Evolutionary conservation across 1,140 invertebrate species (phyloP), one percentile per base, ranked within the genome.

Genomic region (Marisa cornuarietis): DNA sequence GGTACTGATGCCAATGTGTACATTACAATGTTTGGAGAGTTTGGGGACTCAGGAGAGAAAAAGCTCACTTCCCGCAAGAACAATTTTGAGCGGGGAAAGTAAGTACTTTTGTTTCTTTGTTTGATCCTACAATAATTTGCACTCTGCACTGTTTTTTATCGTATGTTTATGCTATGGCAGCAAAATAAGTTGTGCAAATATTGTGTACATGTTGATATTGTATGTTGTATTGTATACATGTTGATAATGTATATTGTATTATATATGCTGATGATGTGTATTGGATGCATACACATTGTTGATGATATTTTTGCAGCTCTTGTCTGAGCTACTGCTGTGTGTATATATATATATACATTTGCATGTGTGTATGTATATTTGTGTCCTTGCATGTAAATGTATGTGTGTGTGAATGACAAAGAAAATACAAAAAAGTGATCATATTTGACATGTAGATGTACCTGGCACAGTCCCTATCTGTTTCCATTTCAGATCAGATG

Each of bases 11-110:
- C 91, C 26, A 90, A 90, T 77, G 90, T 92, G 31, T 86, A 86
- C 78, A 82, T 91, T 24, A 91, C 90, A 13, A 80, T 93, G 31
- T 92, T 91, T 77, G 92, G 92, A 62, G 91, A 92, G 76, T 86
- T 90, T 78, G 92, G 91, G 24, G 91, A 92, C 52, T 89, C 89
- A 2, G 87, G 86, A 51, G 86, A 89, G 76, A 87, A 85, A 54
- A 83, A 80, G 52, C 83, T 90, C 18, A 82, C 84, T 26, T 83
- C 84, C 24, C 69, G 80, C 18, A 84, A 79, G 63, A 87, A 84
- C 65, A 87, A 86, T 69, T 90, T 89, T 84, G 86, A 89, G 78
- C 84, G 87, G 76, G 84, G 84, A 78, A 80, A 83, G 89, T 90
- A 82, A 88, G 87, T 86, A 4, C 61, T 16, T 11, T 77, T 63